phyloP scores from a whole-genome alignment of 2,888 invertebrate genomes.

The Horisme vitalbata region DNA sequence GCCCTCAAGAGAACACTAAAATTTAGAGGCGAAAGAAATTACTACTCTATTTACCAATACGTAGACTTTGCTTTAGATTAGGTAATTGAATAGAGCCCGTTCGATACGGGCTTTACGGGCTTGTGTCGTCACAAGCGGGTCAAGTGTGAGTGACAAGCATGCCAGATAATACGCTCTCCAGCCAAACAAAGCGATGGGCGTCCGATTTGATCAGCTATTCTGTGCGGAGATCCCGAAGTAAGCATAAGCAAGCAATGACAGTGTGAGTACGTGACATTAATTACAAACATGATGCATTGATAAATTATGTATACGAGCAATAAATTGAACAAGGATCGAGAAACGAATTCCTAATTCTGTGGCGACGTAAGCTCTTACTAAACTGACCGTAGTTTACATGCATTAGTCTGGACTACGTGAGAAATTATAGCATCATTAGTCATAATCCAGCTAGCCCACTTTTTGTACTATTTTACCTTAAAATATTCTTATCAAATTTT shows the following conservation, averaged over 20 bases:
- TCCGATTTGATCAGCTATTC: constrained; percentile 61
- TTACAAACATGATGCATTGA: constrained; percentile 48
- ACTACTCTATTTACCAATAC: too few species aligned
- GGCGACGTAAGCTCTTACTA: constrained; percentile 25
- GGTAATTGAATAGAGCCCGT: constrained; percentile 30
- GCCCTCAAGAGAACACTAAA: too few species aligned
- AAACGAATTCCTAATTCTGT: constrained; percentile 49
- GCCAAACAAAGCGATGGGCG: constrained; percentile 57
- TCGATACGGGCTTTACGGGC: constrained; percentile 38
- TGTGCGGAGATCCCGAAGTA: constrained; percentile 48
- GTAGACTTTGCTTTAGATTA: too few species aligned
- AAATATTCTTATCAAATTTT: too few species aligned
- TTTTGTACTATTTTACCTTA: background rate
- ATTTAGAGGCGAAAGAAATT: too few species aligned
- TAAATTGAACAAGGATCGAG: constrained; percentile 56
- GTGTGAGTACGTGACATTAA: constrained; percentile 50
- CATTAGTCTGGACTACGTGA: constrained; percentile 3
- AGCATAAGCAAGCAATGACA: constrained; percentile 47
- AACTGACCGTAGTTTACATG: constrained; percentile 14
- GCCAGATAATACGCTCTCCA: constrained; percentile 53
- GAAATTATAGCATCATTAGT: background rate
- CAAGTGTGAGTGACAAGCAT: constrained; percentile 56
- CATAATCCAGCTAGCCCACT: background rate
- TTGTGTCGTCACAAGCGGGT: constrained; percentile 52
- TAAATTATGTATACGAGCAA: constrained; percentile 60